These are phyloP conservation scores for Glyphotaelius pellucidus DNA, from an alignment of 2,888 invertebrate genomes.

Conservation along the genomic window DNA sequence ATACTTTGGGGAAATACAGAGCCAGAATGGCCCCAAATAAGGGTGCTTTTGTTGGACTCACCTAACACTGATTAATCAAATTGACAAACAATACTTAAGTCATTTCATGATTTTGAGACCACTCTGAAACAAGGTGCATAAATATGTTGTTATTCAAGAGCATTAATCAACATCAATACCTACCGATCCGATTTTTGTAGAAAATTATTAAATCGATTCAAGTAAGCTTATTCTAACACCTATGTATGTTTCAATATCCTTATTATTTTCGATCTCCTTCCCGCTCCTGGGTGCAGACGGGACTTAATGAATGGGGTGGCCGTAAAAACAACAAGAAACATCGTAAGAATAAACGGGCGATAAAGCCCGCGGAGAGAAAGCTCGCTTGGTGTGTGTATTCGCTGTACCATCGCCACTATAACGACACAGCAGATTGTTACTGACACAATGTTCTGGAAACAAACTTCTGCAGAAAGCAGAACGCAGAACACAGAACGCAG, in stretches of 20 bases:
- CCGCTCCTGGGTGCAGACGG: slow-evolving; percentile 6
- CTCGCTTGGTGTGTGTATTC: slow-evolving; percentile 35
- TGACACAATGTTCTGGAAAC: slow-evolving; percentile 36
- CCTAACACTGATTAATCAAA: too few relatives aligned
- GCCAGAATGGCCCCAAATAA: too few relatives aligned
- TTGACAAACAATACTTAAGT: too few relatives aligned
- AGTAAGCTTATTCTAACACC: not conserved
- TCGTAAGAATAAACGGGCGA: slow-evolving; percentile 65
- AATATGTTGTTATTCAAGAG: not conserved
- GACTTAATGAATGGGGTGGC: slow-evolving; percentile 63
- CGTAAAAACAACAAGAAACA: slow-evolving; percentile 65
- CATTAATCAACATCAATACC: not conserved
- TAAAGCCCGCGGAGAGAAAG: slow-evolving; percentile 61
- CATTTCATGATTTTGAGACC: too few relatives aligned
- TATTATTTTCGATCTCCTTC: not conserved
- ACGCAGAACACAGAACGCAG: not conserved
- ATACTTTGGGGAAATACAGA: too few relatives aligned
- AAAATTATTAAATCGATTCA: not conserved
- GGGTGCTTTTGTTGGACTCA: too few relatives aligned
- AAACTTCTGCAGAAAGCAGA: not conserved
- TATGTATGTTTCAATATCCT: not conserved
- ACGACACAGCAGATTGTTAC: slow-evolving; percentile 56
- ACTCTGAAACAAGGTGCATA: too few relatives aligned
- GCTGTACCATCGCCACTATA: slow-evolving; percentile 49
- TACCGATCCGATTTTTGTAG: not conserved